Base-by-base conservation (phyloP, 2,113 vertebrate species). In the Raja brachyura region DNA sequence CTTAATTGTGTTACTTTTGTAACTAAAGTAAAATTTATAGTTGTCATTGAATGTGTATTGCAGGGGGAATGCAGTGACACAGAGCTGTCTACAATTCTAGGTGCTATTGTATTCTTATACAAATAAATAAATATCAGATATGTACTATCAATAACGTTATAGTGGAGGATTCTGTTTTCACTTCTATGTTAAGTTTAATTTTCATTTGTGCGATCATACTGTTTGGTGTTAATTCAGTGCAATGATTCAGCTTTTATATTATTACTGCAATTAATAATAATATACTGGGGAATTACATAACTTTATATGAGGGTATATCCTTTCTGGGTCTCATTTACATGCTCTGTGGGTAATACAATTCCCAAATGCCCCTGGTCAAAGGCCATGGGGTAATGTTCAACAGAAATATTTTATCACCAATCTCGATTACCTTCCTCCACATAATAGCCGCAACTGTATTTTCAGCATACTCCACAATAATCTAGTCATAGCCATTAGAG, bases 291-390 rank as follows among this genome's bases (percentile, higher is more conserved):
- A 61, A 86, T 86, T n/a, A 59, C 7, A 86, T 86, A 61, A 86
- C 54, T 11, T 86, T 59, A 86, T 61, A 86, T 13, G 22, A 0
- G 11, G 28, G 54, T 61, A 61, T 86, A 61, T 59, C 81, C 28
- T 85, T 85, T 11, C 48, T 28, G 22, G 3, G 9, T 18, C 54
- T 85, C 81, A 59, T 11, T 86, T 86, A 86, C 56, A 6, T 86
- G 81, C 54, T 86, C 81, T 61, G 81, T 86, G 56, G 28, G n/a
- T 86, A 61, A 5, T 86, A 54, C 28, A 86, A 61, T 86, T 86
- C 25, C 11, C 61, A n/a, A 86, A 86, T 86, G 4, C 54, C 54
- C 5, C 54, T 16, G 81, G 56, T 86, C 4, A 86, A 61, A 2
- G 25, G n/a, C 25, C 54, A 86, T 28, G n/a, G 25, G 48, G 48